These are phyloP conservation scores for Anoncus sp. DNA, from an alignment of 2,888 invertebrate genomes.

Conservation along the genomic window DNA sequence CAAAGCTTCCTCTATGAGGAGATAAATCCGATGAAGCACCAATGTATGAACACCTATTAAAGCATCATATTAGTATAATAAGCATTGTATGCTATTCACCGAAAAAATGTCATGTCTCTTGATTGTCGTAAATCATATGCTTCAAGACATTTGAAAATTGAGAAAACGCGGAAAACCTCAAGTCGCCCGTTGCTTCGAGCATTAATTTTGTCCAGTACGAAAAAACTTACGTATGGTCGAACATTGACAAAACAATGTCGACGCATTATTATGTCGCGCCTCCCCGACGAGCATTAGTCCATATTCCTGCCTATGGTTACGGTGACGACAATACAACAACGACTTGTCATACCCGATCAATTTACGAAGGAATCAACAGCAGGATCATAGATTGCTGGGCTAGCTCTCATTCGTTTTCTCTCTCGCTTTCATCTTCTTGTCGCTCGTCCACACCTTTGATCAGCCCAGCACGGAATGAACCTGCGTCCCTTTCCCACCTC, in stretches of 20 bases:
- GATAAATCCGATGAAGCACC: too few relatives aligned
- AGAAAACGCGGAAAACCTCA: neutral
- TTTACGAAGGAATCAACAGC: conserved; percentile 47
- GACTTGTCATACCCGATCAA: conserved; percentile 24
- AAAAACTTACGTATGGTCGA: neutral
- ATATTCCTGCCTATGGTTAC: neutral
- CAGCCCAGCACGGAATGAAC: neutral
- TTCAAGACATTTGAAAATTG: too few relatives aligned
- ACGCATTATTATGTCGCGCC: neutral
- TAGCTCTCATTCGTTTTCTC: neutral
- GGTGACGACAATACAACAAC: conserved; percentile 4
- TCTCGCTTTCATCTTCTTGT: neutral
- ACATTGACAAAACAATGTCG: neutral
- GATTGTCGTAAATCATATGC: neutral
- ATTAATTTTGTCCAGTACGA: neutral
- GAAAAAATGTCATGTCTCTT: neutral
- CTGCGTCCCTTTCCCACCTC: too few relatives aligned
- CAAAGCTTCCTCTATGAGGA: too few relatives aligned
- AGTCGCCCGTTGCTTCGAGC: neutral
- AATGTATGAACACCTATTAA: too few relatives aligned
- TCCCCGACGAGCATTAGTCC: neutral
- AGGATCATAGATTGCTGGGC: conserved; percentile 32
- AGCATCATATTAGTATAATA: too few relatives aligned
- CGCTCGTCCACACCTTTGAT: neutral
- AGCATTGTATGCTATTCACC: neutral